These are phyloP conservation scores for Watsonalla cultraria DNA, from an alignment of 2,888 invertebrate genomes.

Conservation along the genomic window DNA sequence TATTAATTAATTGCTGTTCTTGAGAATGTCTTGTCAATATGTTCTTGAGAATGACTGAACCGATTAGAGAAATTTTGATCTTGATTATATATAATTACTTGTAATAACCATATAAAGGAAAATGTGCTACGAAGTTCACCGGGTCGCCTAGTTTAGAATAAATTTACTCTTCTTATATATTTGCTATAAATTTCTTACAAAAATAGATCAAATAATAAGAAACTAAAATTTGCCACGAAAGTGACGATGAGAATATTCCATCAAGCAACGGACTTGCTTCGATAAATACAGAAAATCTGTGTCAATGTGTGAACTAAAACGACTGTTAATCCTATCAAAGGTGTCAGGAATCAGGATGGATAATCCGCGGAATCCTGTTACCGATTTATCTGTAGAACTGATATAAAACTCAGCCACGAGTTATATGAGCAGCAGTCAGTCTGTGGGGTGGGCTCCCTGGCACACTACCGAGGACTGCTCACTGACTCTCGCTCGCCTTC, in stretches of 20 bases:
- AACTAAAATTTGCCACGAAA: too few species aligned
- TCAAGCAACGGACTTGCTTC: slow-evolving; percentile 14
- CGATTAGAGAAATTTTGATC: too few species aligned
- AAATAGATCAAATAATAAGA: too few species aligned
- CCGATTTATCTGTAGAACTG: slow-evolving; percentile 17
- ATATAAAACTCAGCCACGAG: slow-evolving; percentile 51
- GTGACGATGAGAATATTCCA: background rate
- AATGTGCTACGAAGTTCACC: too few species aligned
- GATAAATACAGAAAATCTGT: slow-evolving; percentile 54
- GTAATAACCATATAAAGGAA: too few species aligned
- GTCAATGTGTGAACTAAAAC: slow-evolving; percentile 45
- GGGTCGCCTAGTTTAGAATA: too few species aligned
- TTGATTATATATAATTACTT: too few species aligned
- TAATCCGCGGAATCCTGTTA: slow-evolving; percentile 68
- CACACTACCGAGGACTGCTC: slow-evolving; percentile 74
- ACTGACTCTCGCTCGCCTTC: slow-evolving; percentile 27
- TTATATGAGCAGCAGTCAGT: slow-evolving; percentile 60
- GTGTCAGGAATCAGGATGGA: slow-evolving; percentile 47
- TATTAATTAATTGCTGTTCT: too few species aligned
- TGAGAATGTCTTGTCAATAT: too few species aligned
- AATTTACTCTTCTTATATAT: too few species aligned
- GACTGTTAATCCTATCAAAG: slow-evolving; percentile 67
- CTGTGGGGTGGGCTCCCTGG: slow-evolving; percentile 55
- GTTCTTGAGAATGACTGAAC: too few species aligned
- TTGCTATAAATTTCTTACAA: too few species aligned